Conservation (phyloP, 2,113 vertebrate species). For the Tympanuchus pallidicinctus region DNA sequence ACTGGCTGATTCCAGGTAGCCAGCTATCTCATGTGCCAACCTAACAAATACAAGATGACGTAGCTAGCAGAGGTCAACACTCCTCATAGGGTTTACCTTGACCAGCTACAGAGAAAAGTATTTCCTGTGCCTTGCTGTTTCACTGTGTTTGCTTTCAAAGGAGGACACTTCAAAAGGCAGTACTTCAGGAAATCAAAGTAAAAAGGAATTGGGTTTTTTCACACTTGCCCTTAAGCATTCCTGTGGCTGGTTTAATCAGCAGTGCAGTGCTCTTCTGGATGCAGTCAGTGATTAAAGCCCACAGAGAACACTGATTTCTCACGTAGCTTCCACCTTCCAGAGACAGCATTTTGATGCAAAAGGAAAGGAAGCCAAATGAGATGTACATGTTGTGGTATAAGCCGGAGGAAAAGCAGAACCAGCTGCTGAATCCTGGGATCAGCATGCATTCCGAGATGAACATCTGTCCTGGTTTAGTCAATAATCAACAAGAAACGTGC, state of each 20-base stretch:
- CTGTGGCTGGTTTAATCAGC: not conserved
- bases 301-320: not conserved
- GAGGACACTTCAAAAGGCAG: rapidly evolving
- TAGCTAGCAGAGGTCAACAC: not conserved
- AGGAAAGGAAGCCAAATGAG: not conserved
- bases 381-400: not conserved
- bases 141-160: not conserved
- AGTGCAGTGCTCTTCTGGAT: not conserved
- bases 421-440: not conserved
- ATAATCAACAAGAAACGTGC: not conserved
- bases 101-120: not conserved
- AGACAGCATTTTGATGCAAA: not conserved
- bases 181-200: not conserved
- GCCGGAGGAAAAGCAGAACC: not conserved
- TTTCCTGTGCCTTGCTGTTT: not conserved
- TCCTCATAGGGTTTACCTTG: not conserved
- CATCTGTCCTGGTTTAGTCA: not conserved
- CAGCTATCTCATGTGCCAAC: not conserved
- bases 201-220: not conserved
- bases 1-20: not conserved
- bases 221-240: not conserved
- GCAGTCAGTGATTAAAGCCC: not conserved
- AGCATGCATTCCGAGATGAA: rapidly evolving
- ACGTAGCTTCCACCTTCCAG: not conserved
- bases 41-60: not conserved